Base-by-base conservation (phyloP, 1,140 invertebrate species). In the Leucophenga varia region DNA sequence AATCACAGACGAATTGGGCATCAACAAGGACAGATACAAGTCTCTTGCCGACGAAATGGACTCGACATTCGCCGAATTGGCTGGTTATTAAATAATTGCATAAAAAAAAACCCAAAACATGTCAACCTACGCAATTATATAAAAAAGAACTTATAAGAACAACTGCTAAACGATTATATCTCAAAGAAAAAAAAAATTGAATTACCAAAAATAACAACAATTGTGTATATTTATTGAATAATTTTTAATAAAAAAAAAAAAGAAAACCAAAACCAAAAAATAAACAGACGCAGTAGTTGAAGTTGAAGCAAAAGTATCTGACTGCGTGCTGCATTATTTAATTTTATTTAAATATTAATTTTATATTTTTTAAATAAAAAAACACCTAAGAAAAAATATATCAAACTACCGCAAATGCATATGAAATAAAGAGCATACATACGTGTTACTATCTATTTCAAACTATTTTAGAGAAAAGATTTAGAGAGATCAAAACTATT, bases 11-110 rank as follows among this genome's bases (percentile, higher is more conserved):
- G 95, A 98, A 82, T 83, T 98, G 80, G 91, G 95, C 71, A 90
- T 95, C 84, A 96, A 98, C 85, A 97, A 97, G 85, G 94, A 98
- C 84, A 91, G 93, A 86, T 98, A 96, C 90, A 98, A 97, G 85
- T 88, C 86, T 57, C 79, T 90, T 78, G 87, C 88, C 68, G 95
- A 97, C 80, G 95, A 98, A 79, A 90, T 98, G 89, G 95, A 97
- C 84, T 88, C 89, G 76, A 96, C 94, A 74, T 96, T 96, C 82
- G 91, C 93, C 76, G 95, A 97, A 84, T 85, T 97, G 86, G 87
- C 87, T 61, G 87, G 87, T 75, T 89, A 89, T 76, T 89, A 89
- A 81, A 31, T 14, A 44, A n/a, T n/a, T n/a, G n/a, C n/a, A n/a
- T n/a, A n/a, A n/a, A n/a, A n/a, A n/a, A n/a, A n/a, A n/a, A n/a